phyloP scores from a whole-genome alignment of 2,797 vertebrate genomes.

The Manis crassicaudata region DNA sequence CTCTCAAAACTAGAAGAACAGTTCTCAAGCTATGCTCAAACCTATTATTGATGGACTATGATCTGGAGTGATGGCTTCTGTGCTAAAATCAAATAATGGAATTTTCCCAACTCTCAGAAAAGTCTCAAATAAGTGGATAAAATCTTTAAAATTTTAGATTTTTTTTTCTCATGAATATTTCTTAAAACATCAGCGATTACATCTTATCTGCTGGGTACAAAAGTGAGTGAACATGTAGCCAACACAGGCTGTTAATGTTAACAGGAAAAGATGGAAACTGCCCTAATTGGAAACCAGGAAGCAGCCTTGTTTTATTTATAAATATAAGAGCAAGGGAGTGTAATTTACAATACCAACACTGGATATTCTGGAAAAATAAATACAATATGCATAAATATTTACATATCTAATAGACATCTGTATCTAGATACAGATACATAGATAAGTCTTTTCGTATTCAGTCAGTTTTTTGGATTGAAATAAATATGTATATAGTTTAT shows the following conservation, averaged over 20 bases:
- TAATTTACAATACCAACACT: neutral
- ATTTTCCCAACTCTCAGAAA: constrained; percentile 30
- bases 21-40: neutral
- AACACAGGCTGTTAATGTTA: constrained; percentile 7
- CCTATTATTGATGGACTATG: neutral
- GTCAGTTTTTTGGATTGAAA: neutral
- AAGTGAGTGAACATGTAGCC: constrained; percentile 13
- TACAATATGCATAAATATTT: constrained; percentile 2
- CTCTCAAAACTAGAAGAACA: constrained; percentile 20
- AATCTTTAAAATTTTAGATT: neutral
- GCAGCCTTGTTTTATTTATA: constrained; percentile 52
- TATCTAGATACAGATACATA: neutral
- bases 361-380: constrained; percentile 19
- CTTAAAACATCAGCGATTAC: neutral
- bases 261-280: constrained; percentile 51
- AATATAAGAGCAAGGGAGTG: constrained; percentile 24
- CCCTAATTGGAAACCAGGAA: constrained; percentile 45
- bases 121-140: neutral
- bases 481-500: neutral
- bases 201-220: constrained; percentile 50
- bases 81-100: constrained; percentile 22
- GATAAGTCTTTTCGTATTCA: neutral
- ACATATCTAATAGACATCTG: neutral
- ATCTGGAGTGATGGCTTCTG: neutral
- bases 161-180: constrained; percentile 35